These are phyloP conservation scores for Platyscapa corneri DNA, from an alignment of 1,140 invertebrate genomes.

Conservation along the genomic window DNA sequence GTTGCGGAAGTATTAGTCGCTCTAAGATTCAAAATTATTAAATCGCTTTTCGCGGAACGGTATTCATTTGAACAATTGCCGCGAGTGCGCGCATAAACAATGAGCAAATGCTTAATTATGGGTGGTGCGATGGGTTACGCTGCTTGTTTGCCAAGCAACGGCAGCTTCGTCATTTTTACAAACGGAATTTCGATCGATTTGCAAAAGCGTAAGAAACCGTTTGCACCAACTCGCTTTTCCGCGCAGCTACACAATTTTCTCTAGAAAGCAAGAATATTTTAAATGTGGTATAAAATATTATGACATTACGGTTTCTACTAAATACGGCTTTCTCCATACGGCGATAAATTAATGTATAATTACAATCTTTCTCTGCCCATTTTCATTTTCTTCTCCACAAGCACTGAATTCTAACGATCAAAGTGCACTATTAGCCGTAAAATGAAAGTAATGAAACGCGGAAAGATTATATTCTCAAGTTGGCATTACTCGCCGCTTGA, in stretches of 20 bases:
- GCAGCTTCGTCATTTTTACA: too few relatives aligned
- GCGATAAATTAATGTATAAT: conserved; percentile 40
- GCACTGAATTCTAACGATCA: too few relatives aligned
- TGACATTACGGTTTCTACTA: conserved; percentile 27
- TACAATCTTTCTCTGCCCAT: conserved; percentile 20
- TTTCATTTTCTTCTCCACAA: not conserved
- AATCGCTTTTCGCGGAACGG: too few relatives aligned
- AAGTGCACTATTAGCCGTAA: too few relatives aligned
- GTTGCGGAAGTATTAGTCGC: too few relatives aligned
- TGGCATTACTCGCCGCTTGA: not conserved
- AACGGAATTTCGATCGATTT: not conserved
- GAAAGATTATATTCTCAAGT: not conserved
- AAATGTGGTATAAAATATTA: conserved; percentile 37
- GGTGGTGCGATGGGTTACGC: too few relatives aligned
- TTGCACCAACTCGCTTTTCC: not conserved
- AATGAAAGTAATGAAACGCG: too few relatives aligned
- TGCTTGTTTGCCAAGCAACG: too few relatives aligned
- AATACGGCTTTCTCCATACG: conserved; percentile 16
- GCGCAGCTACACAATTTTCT: conserved; percentile 6
- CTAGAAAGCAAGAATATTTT: conserved; percentile 30
- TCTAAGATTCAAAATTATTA: too few relatives aligned
- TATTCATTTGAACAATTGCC: too few relatives aligned
- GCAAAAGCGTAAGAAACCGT: not conserved
- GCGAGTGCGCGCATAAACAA: too few relatives aligned
- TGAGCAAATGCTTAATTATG: too few relatives aligned